Evolutionary conservation across 2,888 invertebrate species (phyloP).

Genomic region (Thyatira batis): DNA sequence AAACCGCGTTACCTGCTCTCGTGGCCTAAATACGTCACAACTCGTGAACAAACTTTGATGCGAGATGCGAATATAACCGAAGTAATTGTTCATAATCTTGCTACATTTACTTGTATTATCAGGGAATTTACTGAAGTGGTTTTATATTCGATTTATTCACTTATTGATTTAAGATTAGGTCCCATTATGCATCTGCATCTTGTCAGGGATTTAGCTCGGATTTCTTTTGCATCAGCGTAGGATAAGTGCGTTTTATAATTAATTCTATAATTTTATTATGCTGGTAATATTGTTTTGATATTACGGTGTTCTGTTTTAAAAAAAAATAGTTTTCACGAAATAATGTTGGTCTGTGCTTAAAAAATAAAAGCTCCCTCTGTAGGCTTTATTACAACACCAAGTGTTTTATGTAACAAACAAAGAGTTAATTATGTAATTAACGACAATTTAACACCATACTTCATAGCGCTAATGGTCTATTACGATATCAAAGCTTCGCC

Average conservation of each 20-base stretch:
- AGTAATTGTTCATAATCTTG: not conserved
- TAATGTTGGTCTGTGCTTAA: not conserved
- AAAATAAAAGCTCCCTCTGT: not conserved
- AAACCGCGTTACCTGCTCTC: not conserved
- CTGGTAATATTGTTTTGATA: too few species aligned
- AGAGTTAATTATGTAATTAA: not conserved
- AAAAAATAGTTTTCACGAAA: too few species aligned
- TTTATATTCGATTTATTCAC: not conserved
- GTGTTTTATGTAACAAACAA: not conserved
- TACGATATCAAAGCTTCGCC: not conserved
- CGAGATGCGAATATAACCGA: not conserved
- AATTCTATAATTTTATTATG: too few species aligned
- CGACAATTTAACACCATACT: not conserved
- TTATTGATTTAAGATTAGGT: not conserved
- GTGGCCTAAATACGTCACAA: not conserved
- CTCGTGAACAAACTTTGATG: not conserved
- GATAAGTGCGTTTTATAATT: not conserved
- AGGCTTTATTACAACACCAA: not conserved
- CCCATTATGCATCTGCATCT: not conserved
- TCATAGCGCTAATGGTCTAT: not conserved
- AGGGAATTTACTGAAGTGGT: not conserved
- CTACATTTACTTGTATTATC: not conserved
- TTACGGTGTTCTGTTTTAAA: too few species aligned
- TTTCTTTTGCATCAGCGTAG: not conserved
- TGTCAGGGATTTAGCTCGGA: too few species aligned